A percentile compares a stretch with the other conserved stretches of the same genome.
Conservation (phyloP, 64 coral and sea anemone genomes). For the Pachyseris speciosa region DNA sequence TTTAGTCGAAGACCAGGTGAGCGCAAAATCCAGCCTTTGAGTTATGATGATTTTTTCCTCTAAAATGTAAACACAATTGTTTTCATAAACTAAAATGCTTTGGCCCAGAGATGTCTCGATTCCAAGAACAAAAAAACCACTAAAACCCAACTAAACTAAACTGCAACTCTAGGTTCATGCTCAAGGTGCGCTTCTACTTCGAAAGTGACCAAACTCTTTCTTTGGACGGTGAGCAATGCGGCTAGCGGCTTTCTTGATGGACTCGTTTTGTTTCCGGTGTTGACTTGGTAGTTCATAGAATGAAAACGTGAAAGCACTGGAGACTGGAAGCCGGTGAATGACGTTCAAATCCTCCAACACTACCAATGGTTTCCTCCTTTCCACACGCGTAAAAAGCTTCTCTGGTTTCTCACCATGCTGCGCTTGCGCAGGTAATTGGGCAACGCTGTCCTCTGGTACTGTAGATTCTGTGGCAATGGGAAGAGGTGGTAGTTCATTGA, state of each 20-base stretch:
- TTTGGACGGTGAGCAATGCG: background rate
- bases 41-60: too few relatives aligned
- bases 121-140: too few relatives aligned
- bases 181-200: background rate
- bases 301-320: slow-evolving; percentile 83
- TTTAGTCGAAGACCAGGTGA: too few relatives aligned
- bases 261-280: slow-evolving; percentile 54
- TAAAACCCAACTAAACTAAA: too few relatives aligned
- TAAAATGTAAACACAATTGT: too few relatives aligned
- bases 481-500: background rate
- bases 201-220: background rate
- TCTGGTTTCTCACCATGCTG: background rate
- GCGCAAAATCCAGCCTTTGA: too few relatives aligned
- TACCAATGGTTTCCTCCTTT: slow-evolving; percentile 23
- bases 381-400: background rate
- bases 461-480: background rate
- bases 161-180: background rate
- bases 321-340: slow-evolving; percentile 78
- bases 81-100: too few relatives aligned
- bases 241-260: slow-evolving; percentile 55
- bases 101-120: too few relatives aligned
- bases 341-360: slow-evolving; percentile 33
- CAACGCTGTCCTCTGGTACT: background rate
- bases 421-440: background rate
- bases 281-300: slow-evolving; percentile 82